phyloP scores from a whole-genome alignment of 2,113 vertebrate species.

The Gallinago jamesoni region DNA sequence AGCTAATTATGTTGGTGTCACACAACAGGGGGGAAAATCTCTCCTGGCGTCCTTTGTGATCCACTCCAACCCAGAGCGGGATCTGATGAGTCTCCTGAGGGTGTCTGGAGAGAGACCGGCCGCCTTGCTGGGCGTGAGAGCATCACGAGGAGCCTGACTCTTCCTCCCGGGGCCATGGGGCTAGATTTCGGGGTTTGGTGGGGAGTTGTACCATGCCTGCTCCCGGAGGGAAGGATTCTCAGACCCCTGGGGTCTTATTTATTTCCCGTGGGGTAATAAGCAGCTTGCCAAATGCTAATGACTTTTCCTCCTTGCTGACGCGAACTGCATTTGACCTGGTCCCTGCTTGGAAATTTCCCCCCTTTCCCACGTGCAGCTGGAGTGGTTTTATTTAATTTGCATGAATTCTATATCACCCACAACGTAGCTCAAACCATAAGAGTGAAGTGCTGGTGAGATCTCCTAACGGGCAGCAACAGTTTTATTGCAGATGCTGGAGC shows the following conservation, averaged over 20 bases:
- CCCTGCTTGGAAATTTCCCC: conserved; percentile 4
- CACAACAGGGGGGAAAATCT: neutral
- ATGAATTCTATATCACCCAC: conserved; percentile 1
- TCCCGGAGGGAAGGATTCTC: accelerated
- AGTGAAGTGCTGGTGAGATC: conserved; percentile 2
- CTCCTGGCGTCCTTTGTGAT: neutral
- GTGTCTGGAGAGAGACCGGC: neutral
- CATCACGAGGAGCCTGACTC: neutral
- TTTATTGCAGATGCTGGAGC: conserved; percentile 17
- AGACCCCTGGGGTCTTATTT: neutral
- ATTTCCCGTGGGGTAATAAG: conserved; percentile 1
- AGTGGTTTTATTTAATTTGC: conserved; percentile 32
- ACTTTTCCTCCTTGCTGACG: neutral
- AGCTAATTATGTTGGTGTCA: neutral
- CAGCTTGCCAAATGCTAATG: conserved; percentile 5
- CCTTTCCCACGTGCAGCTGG: conserved; percentile 7
- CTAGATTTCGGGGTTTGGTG: neutral
- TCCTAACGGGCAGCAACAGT: conserved; percentile 34
- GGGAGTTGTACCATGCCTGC: accelerated
- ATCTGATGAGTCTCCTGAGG: neutral
- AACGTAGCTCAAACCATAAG: neutral
- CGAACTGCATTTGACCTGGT: neutral
- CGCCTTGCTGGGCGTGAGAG: neutral
- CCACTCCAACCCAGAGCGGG: accelerated
- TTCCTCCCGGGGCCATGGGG: accelerated